These are phyloP conservation scores for Aythya baeri DNA, from an alignment of 2,113 vertebrate species.

Conservation along the genomic window DNA sequence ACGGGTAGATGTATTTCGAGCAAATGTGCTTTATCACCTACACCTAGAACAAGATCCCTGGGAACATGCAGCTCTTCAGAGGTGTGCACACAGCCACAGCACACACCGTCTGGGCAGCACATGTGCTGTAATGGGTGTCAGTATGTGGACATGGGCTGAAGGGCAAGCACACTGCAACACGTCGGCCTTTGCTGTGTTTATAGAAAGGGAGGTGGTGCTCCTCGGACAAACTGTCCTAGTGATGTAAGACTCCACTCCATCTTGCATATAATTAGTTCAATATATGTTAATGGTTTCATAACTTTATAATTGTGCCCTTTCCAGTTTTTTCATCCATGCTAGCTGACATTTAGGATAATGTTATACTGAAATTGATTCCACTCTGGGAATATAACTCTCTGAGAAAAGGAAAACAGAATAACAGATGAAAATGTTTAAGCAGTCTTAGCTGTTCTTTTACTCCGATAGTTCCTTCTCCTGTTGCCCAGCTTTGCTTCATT, in stretches of 20 bases:
- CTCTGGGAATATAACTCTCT: not conserved
- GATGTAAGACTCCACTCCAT: not conserved
- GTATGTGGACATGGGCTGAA: not conserved
- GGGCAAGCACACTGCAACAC: not conserved
- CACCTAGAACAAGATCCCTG: not conserved
- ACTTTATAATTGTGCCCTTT: not conserved
- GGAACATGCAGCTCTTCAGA: not conserved
- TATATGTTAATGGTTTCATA: not conserved
- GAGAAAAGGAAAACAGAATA: constrained; percentile 7
- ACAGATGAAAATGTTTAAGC: constrained; percentile 26
- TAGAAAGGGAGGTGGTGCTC: not conserved
- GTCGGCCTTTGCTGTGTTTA: not conserved
- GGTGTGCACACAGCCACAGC: accelerated
- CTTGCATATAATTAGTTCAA: not conserved
- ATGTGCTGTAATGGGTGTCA: not conserved
- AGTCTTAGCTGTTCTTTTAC: constrained; percentile 1
- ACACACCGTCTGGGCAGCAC: not conserved
- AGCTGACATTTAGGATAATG: not conserved
- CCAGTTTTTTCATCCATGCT: not conserved
- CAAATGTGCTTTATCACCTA: not conserved
- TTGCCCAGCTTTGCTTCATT: not conserved
- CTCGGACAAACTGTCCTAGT: not conserved
- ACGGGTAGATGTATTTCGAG: not conserved
- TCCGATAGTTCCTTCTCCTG: not conserved
- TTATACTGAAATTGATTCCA: not conserved